Evolutionary conservation across 1,140 invertebrate species (phyloP).

Genomic region (Euwallacea similis): DNA sequence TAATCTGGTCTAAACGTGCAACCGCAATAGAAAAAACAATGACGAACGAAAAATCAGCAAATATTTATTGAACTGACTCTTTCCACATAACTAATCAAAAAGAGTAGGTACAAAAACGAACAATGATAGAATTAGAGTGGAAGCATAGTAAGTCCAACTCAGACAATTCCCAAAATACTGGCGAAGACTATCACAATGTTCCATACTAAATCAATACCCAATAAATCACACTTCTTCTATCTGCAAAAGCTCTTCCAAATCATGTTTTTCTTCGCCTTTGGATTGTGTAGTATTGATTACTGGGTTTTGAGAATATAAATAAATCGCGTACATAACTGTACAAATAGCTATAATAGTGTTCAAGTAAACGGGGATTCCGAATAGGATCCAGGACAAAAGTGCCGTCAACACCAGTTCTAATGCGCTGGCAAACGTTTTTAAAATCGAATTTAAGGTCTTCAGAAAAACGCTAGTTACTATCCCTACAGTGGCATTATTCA

Average conservation of each 20-base stretch:
- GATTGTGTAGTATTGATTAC: constrained; percentile 56
- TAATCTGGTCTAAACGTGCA: no score
- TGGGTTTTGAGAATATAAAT: constrained; percentile 89
- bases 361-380: constrained; percentile 81
- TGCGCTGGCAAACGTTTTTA: constrained; percentile 95
- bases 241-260: constrained; percentile 29
- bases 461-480: constrained; percentile 94
- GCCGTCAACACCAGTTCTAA: constrained; percentile 91
- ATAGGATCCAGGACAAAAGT: constrained; percentile 84
- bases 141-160: no score
- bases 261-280: neutral
- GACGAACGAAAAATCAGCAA: no score
- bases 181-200: neutral
- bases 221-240: constrained; percentile 36
- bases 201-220: no score
- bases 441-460: constrained; percentile 90
- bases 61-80: no score
- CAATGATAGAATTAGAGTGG: no score
- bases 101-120: no score
- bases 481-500: constrained; percentile 89
- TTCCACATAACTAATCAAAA: no score
- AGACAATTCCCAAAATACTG: neutral
- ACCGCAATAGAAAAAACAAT: no score
- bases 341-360: constrained; percentile 82
- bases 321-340: constrained; percentile 81